These are phyloP conservation scores for Chamaea fasciata DNA, from an alignment of 2,113 vertebrate species.

Conservation along the genomic window DNA sequence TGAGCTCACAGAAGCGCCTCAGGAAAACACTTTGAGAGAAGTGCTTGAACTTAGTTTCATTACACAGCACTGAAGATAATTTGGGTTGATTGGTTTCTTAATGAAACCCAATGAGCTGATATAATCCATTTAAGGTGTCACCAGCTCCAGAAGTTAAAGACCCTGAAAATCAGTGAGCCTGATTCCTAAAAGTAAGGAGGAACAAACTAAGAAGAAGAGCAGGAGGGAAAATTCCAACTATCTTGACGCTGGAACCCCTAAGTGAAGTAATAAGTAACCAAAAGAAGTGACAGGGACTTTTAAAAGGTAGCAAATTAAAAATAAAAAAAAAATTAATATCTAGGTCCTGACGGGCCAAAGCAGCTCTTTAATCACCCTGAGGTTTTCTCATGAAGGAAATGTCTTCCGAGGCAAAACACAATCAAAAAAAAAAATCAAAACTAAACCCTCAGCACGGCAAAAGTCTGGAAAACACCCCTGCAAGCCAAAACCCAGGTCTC, in stretches of 20 bases:
- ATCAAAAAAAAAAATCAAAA: not conserved
- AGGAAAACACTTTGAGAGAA: not conserved
- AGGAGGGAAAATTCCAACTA: not conserved
- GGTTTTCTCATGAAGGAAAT: not conserved
- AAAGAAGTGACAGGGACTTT: not conserved
- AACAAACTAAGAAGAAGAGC: not conserved
- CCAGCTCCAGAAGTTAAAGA: not conserved
- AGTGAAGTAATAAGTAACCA: not conserved
- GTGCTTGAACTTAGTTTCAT: not conserved
- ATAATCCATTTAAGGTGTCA: not conserved
- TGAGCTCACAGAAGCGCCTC: not conserved
- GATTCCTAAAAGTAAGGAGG: not conserved
- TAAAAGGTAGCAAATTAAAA: not conserved
- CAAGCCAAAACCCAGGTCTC: not conserved
- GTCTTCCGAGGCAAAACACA: not conserved
- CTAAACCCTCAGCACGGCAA: not conserved
- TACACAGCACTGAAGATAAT: not conserved
- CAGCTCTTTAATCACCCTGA: not conserved
- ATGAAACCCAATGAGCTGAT: not conserved
- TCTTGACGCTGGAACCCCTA: not conserved
- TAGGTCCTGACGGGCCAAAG: not conserved
- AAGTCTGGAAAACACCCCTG: not conserved
- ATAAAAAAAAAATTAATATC: rapidly evolving
- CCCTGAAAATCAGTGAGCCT: not conserved
- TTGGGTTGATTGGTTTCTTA: not conserved